Conservation (phyloP, 2,888 invertebrate species). For the Microctonus brassicae region DNA sequence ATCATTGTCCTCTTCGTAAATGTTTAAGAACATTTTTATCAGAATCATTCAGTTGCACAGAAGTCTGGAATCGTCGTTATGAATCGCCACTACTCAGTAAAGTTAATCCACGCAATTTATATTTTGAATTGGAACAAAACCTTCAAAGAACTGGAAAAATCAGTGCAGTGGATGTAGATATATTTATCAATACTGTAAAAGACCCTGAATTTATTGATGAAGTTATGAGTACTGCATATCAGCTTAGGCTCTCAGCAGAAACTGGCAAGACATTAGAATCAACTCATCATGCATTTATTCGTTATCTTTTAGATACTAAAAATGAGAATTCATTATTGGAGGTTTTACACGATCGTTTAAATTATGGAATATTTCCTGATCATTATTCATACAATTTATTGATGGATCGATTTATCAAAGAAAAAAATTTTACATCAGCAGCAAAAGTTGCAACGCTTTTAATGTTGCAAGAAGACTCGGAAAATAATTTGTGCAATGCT, state of each 20-base stretch:
- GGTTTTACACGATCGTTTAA: slow-evolving; percentile 83
- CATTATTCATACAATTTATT: slow-evolving; percentile 82
- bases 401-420: slow-evolving; percentile 82
- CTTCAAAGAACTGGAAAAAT: slow-evolving; percentile 75
- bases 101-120: slow-evolving; percentile 78
- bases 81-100: slow-evolving; percentile 74
- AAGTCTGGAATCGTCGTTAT: slow-evolving; percentile 79
- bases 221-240: slow-evolving; percentile 79
- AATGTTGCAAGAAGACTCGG: slow-evolving; percentile 91
- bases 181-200: slow-evolving; percentile 80
- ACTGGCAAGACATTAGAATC: slow-evolving; percentile 81
- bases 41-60: slow-evolving; percentile 79
- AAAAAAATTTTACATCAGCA: slow-evolving; percentile 78
- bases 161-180: slow-evolving; percentile 85
- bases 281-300: slow-evolving; percentile 85
- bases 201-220: slow-evolving; percentile 77
- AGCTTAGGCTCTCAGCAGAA: slow-evolving; percentile 80
- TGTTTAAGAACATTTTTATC: slow-evolving; percentile 75
- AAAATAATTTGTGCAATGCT: slow-evolving; percentile 77
- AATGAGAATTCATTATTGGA: slow-evolving; percentile 77
- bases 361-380: slow-evolving; percentile 94
- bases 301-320: slow-evolving; percentile 68
- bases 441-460: slow-evolving; percentile 82
- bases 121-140: slow-evolving; percentile 78
- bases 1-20: slow-evolving; percentile 34